Base-by-base conservation (phyloP, 1,140 invertebrate genomes). In the Drosophila willistoni region DNA sequence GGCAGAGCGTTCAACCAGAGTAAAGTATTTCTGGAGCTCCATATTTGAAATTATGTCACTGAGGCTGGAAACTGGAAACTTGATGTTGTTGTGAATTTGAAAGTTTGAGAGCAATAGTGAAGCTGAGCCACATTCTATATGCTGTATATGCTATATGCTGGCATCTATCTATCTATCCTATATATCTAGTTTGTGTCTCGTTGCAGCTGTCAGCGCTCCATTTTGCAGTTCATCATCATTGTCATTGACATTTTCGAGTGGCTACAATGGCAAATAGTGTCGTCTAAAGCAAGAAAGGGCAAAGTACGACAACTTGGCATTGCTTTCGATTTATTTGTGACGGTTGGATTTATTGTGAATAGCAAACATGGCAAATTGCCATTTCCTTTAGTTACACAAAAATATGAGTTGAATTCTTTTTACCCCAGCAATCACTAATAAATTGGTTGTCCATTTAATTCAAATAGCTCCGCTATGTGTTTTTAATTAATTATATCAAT, bases 211-310 rank as follows among this genome's bases (percentile, higher is more conserved):
- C 84, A 89, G 80, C 71, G 84, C 77, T 81, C 84, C 77, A 89
- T 89, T 89, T 83, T 89, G 80, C 84, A 84, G 80, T 89, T 89
- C 84, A 89, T 89, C 84, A 89, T 89, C 84, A 89, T 89, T 89
- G 84, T 89, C 84, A 89, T 84, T 89, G 84, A 81, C 84, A 84
- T 83, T 89, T 89, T 89, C 67, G 84, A 87, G 83, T 87, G 84
- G 83, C 81, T 83, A 89, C 83, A 86, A 87, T 87, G 68, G 83
- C 83, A 79, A 86, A 68, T 79, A 79, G 65, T 17, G 64, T 63
- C 67, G 17, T 63, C 56, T 22, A 33, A 36, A 55, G 34, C 9
- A 17, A 7, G 33, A 68, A 34, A 6, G 19, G 33, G 41, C 33
- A 25, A 19, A 51, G 39, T 65, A 25, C 47, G 41, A 67, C 67